Evolutionary conservation across 2,888 invertebrate species (phyloP), one percentile per base, ranked within the genome.

Genomic region (Parnassius orleans): DNA sequence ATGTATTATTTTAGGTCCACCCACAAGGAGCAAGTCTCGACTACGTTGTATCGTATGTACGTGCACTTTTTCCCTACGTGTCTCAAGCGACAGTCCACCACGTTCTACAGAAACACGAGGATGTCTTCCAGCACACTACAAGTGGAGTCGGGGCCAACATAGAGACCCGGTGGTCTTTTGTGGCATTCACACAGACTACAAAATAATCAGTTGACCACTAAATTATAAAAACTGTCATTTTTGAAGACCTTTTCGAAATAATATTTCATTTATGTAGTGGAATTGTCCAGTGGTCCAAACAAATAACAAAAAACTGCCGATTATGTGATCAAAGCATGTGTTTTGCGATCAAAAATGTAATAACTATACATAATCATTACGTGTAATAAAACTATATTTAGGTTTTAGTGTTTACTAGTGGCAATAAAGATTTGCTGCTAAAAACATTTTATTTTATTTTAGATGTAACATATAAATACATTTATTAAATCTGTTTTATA

Each of bases 21-120:
- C 98, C 98, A 0, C 96, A 96, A 77, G 98, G 98, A 54, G 98
- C 98, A 1, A 96, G 96, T 64, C 93, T 97, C 2, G 97, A 97
- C 81, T 97, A 97, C 84, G 95, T 98, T 68, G 96, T 96, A 93
- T 97, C 96, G 10, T 98, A 98, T 86, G 94, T 98, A 24, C 96
- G 96, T 75, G 96, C 96, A 77, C 90, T 97, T 69, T 95, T 96
- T 73, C 92, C 95, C 2, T 92, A 92, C 69, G 89, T 96, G 56
- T 93, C 95, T 65, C 95, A 96, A 55, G 94, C 95, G 50, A 95
- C 95, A 68, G 94, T 98, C 12, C 96, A 97, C 84, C 92, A 93
- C 68, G 92, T 98, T 24, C 93, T 98, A 78, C 94, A 94, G 73
- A 94, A 94, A 76, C 96, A 97, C 82, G 93, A 94, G 0, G 94